Evolutionary conservation across 2,797 vertebrate genomes (phyloP), one percentile per base, ranked within the genome.

Genomic region (Sorex maritimensis): DNA sequence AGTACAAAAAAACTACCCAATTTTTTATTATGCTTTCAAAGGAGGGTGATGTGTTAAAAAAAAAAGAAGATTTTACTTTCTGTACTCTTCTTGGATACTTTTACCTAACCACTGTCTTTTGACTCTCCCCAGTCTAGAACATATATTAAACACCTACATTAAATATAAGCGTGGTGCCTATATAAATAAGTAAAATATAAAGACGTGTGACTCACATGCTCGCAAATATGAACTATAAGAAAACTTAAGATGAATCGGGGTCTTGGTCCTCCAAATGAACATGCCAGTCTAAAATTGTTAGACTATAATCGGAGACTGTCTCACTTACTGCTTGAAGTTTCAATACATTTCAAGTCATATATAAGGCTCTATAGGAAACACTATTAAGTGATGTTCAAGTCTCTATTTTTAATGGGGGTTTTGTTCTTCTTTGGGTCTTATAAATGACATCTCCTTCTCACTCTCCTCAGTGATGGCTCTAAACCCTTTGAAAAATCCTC

Each of bases 391-490:
- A 90, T 97, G 91, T 96, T 97, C 95, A 95, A 85, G 80, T 83
- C 96, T 96, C 91, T 58, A 86, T 97, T 96, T 94, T 96, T 97
- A 97, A 98, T 95, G 96, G 88, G 55, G 86, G 97, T 90, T 96
- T 93, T 96, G 95, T 94, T 96, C 95, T 96, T 97, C 96, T 94
- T 88, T 88, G 84, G 88, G 86, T 97, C 91, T 97, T 96, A 97
- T 86, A 98, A 97, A 98, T 96, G 87, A 49, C 69, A 87, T 92
- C 93, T 95, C 65, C 93, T 91, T 94, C 83, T 65, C 81, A 92
- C 69, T 91, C 71, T 95, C 88, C 72, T 92, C 78, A 81, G 71
- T 95, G 95, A 96, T 95, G 84, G 41, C 92, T 97, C 85, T 95
- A 96, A 96, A 93, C 83, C 89, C 90, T 97, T 96, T 96, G 91